These are phyloP conservation scores for Apteryx mantelli DNA, from an alignment of 2,113 vertebrate genomes.

Conservation along the genomic window DNA sequence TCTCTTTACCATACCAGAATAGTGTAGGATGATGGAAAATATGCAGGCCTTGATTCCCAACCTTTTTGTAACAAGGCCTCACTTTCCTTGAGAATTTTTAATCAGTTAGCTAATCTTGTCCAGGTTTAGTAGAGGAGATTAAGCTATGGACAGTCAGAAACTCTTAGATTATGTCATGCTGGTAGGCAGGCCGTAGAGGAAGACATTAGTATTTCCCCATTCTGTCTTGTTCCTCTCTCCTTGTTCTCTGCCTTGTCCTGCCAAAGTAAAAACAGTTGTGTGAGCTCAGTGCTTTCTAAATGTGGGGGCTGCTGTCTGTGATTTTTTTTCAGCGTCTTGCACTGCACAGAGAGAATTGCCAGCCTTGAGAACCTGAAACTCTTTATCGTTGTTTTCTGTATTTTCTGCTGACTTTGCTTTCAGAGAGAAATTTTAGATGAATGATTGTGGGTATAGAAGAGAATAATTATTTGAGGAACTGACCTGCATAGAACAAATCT, in stretches of 20 bases:
- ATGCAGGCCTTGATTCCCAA: neutral
- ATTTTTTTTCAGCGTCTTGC: neutral
- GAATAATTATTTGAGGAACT: neutral
- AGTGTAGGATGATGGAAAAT: neutral
- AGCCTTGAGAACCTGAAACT: neutral
- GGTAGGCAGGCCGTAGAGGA: neutral
- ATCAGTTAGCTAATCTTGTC: neutral
- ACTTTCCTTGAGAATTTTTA: neutral
- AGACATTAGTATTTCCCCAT: neutral
- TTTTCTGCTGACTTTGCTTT: neutral
- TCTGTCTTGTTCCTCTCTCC: neutral
- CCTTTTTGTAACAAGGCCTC: accelerated
- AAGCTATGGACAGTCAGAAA: neutral
- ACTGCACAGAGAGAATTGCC: neutral
- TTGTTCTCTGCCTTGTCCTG: neutral
- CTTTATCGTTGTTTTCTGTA: neutral
- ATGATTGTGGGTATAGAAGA: neutral
- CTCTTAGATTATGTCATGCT: neutral
- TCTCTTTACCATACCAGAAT: neutral
- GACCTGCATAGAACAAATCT: neutral
- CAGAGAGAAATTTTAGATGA: neutral
- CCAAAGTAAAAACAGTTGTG: neutral
- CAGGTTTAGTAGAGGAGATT: neutral
- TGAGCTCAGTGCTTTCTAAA: neutral
- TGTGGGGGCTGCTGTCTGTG: neutral